These are phyloP conservation scores for Cladopsammia gracilis DNA, from an alignment of 64 coral and sea anemone species.

Conservation along the genomic window DNA sequence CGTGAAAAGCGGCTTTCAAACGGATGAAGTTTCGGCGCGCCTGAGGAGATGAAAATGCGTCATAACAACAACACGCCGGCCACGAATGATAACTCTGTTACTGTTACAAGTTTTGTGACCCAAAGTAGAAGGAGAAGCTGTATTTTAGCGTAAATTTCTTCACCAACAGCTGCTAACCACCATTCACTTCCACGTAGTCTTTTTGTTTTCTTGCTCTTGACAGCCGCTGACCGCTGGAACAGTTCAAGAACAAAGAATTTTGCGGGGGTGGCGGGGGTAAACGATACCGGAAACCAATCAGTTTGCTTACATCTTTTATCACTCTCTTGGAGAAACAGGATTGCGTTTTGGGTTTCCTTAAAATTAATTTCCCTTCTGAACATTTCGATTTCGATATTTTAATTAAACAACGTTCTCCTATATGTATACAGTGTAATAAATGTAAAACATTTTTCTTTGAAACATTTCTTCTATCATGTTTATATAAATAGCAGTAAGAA, in stretches of 20 bases:
- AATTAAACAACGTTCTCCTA: too few species aligned
- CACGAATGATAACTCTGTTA: neutral
- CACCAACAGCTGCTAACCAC: slow-evolving; percentile 35
- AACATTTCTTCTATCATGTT: too few species aligned
- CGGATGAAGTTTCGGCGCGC: neutral
- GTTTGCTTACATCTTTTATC: neutral
- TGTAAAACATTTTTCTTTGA: too few species aligned
- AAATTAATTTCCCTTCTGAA: neutral
- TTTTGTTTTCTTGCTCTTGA: slow-evolving; percentile 38
- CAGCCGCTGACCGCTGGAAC: slow-evolving; percentile 24
- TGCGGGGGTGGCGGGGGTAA: neutral
- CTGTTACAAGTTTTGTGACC: neutral
- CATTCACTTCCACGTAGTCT: slow-evolving; percentile 57
- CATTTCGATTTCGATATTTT: neutral
- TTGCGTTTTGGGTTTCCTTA: too few species aligned
- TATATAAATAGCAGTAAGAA: too few species aligned
- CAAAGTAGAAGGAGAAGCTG: neutral
- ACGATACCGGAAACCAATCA: neutral
- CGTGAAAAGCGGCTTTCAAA: slow-evolving; percentile 29
- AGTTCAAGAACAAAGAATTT: neutral
- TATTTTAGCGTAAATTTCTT: slow-evolving; percentile 7
- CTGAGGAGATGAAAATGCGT: neutral
- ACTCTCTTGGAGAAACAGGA: neutral
- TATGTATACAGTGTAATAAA: too few species aligned
- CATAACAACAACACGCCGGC: neutral